A percentile compares a stretch with the other conserved stretches of the same genome.
phyloP scores from a whole-genome alignment of 53 echinoderm and acorn worm genomes.

The Paracentrotus lividus region DNA sequence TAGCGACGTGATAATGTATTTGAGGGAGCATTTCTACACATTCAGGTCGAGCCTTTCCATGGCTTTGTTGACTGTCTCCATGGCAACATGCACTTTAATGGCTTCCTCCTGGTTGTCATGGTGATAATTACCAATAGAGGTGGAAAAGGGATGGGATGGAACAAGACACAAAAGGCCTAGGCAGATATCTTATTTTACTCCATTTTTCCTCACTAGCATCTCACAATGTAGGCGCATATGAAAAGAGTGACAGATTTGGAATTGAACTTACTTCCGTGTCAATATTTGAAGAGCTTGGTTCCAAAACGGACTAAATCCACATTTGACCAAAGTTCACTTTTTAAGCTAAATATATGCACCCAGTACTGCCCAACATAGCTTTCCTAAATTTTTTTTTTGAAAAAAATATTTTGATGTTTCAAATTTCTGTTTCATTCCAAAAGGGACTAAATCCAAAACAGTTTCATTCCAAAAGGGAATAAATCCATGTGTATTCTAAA shows the following conservation, averaged over 20 bases:
- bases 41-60: neutral
- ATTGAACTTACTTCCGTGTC: neutral
- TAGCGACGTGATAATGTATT: neutral
- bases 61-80: conserved; percentile 43
- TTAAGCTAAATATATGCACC: too few relatives aligned
- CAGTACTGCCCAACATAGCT: too few relatives aligned
- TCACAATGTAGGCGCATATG: neutral
- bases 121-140: conserved; percentile 22
- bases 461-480: too few relatives aligned
- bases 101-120: conserved; percentile 13
- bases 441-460: too few relatives aligned
- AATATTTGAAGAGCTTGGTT: too few relatives aligned
- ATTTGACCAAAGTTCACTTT: too few relatives aligned
- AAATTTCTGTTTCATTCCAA: too few relatives aligned
- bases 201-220: neutral
- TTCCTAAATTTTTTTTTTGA: too few relatives aligned
- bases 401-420: too few relatives aligned
- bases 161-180: neutral
- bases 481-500: too few relatives aligned
- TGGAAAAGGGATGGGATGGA: neutral
- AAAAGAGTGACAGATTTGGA: too few relatives aligned
- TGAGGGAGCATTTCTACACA: neutral
- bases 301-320: too few relatives aligned
- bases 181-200: neutral
- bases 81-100: conserved; percentile 46